A percentile compares a stretch with the other conserved stretches of the same genome.
Evolutionary conservation across 92 coral and sea anemone species (phyloP).

Genomic region (Palythoa grandis): DNA sequence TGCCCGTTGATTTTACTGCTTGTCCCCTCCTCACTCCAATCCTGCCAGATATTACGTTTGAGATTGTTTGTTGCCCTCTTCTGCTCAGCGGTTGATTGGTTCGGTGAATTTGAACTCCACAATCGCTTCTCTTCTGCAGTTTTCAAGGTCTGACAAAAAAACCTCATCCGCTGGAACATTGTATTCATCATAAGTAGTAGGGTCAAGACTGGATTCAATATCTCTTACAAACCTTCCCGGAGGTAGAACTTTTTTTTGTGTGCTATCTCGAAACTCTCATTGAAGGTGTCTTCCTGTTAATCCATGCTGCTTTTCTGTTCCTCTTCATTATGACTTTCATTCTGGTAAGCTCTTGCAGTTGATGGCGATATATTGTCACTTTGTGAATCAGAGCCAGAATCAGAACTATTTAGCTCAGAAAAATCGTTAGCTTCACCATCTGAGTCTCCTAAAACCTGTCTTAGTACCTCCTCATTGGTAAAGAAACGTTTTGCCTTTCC

Average conservation of each 20-base stretch:
- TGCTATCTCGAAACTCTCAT: neutral
- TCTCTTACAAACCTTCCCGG: neutral
- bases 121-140: neutral
- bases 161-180: neutral
- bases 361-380: neutral
- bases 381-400: neutral
- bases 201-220: constrained; percentile 7
- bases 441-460: neutral
- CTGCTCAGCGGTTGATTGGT: neutral
- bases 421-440: neutral
- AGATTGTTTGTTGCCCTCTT: neutral
- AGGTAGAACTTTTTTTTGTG: constrained; percentile 1
- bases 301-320: neutral
- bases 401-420: neutral
- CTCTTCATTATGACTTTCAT: neutral
- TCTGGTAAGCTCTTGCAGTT: neutral
- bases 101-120: neutral
- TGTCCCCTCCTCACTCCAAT: neutral
- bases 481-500: neutral
- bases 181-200: neutral
- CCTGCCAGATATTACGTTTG: neutral
- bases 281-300: neutral
- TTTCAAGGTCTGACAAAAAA: neutral
- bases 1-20: neutral
- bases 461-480: neutral